A percentile compares a stretch with the other conserved stretches of the same genome.
Conservation (phyloP, 2,113 vertebrate species). For the Ochotona princeps region DNA sequence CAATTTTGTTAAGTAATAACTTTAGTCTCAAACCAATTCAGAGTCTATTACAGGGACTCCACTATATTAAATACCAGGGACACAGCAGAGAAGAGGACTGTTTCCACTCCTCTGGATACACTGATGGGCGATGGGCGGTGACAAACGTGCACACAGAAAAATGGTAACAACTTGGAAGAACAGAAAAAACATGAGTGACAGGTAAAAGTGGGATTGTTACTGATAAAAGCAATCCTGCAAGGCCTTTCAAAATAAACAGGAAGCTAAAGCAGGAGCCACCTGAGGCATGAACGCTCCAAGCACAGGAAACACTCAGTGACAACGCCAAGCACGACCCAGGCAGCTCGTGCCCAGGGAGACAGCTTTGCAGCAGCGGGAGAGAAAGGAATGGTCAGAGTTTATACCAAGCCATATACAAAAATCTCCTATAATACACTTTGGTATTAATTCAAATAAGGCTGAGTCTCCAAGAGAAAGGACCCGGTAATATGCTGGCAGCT, state of each 20-base stretch:
- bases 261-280: background rate
- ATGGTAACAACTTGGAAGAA: conserved; percentile 10
- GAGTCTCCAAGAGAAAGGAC: background rate
- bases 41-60: background rate
- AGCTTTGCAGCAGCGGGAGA: too few species aligned
- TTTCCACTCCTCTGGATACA: background rate
- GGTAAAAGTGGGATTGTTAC: background rate
- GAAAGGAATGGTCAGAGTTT: background rate
- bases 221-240: background rate
- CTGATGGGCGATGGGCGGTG: background rate
- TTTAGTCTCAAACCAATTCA: conserved; percentile 2
- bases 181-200: background rate
- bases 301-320: background rate
- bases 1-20: background rate
- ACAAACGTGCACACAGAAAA: background rate
- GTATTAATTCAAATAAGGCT: background rate
- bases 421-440: background rate
- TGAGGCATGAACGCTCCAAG: background rate
- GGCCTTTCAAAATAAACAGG: background rate
- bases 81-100: background rate
- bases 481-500: background rate
- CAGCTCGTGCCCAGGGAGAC: too few species aligned
- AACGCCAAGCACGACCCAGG: background rate
- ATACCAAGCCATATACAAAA: background rate
- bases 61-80: background rate